Conservation (phyloP, 64 coral and sea anemone genomes). For the Montipora foliosa region DNA sequence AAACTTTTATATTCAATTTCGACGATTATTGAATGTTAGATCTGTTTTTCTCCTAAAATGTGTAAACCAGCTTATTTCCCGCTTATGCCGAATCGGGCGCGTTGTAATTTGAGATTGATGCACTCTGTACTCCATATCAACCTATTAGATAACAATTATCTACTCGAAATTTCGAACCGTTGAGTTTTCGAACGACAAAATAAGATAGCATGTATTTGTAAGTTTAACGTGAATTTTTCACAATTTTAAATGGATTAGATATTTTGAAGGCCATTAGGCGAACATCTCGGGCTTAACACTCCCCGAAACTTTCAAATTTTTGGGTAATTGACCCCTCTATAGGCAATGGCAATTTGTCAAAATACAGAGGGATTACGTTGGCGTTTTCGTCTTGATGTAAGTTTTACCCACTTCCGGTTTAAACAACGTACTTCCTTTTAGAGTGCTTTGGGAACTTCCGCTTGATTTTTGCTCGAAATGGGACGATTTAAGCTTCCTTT, state of each 20-base stretch:
- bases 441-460: background rate
- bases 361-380: background rate
- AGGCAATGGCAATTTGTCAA: slow-evolving; percentile 17
- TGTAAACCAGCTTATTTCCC: background rate
- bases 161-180: background rate
- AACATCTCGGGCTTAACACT: background rate
- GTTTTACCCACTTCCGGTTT: slow-evolving; percentile 57
- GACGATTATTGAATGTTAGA: slow-evolving; percentile 13
- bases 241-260: background rate
- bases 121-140: background rate
- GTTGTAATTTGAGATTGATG: background rate
- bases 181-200: background rate
- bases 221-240: background rate
- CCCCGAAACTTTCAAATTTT: slow-evolving; percentile 1
- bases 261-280: background rate
- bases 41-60: background rate
- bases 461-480: background rate
- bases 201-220: background rate
- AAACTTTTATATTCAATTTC: slow-evolving; percentile 12
- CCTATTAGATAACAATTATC: slow-evolving; percentile 26
- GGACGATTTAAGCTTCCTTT: background rate
- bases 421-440: slow-evolving; percentile 60
- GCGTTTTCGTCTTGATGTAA: background rate
- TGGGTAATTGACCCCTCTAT: slow-evolving; percentile 16
- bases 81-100: background rate